Evolutionary conservation across 2,797 vertebrate genomes (phyloP).

Genomic region (Chaunax sp.): DNA sequence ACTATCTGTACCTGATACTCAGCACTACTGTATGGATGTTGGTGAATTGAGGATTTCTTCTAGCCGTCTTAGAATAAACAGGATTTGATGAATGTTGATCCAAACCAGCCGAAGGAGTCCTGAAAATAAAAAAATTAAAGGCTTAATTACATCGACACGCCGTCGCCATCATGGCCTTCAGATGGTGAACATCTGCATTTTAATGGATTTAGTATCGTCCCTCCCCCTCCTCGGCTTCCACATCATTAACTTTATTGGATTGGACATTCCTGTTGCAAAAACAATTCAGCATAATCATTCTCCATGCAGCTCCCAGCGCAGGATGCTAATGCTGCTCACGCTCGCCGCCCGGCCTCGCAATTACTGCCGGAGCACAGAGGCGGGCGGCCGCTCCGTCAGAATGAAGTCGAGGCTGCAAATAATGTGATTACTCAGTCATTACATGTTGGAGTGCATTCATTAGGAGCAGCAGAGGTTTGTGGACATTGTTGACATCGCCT

Average conservation of each 20-base stretch:
- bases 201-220: constrained; percentile 69
- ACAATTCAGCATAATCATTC: constrained; percentile 84
- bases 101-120: not conserved
- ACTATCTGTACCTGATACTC: no score
- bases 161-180: constrained; percentile 20
- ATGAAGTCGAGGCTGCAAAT: constrained; percentile 79
- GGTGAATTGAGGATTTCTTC: no score
- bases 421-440: constrained; percentile 85
- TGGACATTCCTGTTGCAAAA: constrained; percentile 83
- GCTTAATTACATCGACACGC: constrained; percentile 52
- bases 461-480: constrained; percentile 72
- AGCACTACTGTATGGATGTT: no score
- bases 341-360: constrained; percentile 71
- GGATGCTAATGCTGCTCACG: constrained; percentile 73
- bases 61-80: no score
- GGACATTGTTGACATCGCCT: constrained; percentile 77
- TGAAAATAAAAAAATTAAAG: constrained; percentile 12
- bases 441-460: constrained; percentile 80
- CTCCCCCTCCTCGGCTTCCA: constrained; percentile 51
- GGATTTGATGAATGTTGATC: no score
- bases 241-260: constrained; percentile 86
- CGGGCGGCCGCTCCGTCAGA: constrained; percentile 64
- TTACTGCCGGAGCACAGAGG: constrained; percentile 80
- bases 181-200: constrained; percentile 79
- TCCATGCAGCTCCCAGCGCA: constrained; percentile 73